Evolutionary conservation across 2,797 vertebrate genomes (phyloP), one percentile per base, ranked within the genome.

Genomic region (Sebastes trivittatus): DNA sequence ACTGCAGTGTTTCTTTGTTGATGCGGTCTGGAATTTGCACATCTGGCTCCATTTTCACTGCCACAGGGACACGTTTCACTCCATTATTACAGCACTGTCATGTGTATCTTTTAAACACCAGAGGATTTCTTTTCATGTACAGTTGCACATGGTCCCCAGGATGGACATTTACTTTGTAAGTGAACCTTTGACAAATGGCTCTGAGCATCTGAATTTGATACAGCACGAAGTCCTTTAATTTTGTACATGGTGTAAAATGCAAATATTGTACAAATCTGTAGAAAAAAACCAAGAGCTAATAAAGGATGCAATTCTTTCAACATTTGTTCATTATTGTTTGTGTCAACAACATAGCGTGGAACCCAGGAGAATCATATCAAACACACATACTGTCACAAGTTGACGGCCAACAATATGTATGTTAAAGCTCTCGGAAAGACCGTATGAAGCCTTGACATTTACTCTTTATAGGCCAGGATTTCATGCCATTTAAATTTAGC

Each of bases 161-260:
- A 9, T 30, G 11, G 65, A 84, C 42, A 20, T 82, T 75, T 73
- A 61, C 77, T 88, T 81, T 87, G 49, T 82, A 66, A 79, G 23
- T 23, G 27, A 82, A 18, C 66, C 56, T 84, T 72, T 71, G 16
- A 68, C 36, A 67, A 69, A 72, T 75, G 34, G 69, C 77, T 80
- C 25, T 32, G 30, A 81, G 61, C 82, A 69, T 84, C 79, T 78
- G 64, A 78, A 88, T 90, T 90, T 91, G 86, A 90, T 90, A 92
- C 81, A 74, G 74, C 77, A 77, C 32, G 20, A 80, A 72, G 32
- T 81, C 36, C 86, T 65, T 90, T 77, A 20, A 84, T 90, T 94
- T 93, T 94, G 85, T 93, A 95, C 89, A 89, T 84, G 67, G 32
- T 89, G 89, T 91, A 88, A 87, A 89, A 85, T 87, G 71, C 81